Evolutionary conservation across 2,113 vertebrate genomes (phyloP).

Genomic region (Cromileptes altivelis): DNA sequence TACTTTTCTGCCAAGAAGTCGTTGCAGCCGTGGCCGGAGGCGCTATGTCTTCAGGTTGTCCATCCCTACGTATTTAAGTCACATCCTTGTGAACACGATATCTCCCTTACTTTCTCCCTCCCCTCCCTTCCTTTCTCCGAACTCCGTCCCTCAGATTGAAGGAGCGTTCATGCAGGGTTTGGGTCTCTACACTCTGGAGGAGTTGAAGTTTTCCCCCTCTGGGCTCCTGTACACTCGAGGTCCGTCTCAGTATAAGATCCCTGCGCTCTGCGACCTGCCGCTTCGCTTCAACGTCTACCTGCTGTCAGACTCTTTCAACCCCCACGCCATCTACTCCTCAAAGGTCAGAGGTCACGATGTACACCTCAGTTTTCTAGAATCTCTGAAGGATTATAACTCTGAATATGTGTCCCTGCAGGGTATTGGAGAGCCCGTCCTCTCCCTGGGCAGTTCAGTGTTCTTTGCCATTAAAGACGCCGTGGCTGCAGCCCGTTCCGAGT

Average conservation of each 20-base stretch:
- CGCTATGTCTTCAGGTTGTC: too few species aligned
- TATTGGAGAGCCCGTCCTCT: conserved; percentile 86
- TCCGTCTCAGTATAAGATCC: conserved; percentile 91
- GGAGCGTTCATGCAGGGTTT: conserved; percentile 90
- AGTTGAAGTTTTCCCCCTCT: conserved; percentile 88
- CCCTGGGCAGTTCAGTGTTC: conserved; percentile 88
- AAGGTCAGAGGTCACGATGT: conserved; percentile 81
- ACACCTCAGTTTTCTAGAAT: too few species aligned
- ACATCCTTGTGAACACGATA: too few species aligned
- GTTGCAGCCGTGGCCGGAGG: too few species aligned
- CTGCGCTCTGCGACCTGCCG: conserved; percentile 88
- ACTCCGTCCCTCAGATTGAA: conserved; percentile 83
- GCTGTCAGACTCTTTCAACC: conserved; percentile 84
- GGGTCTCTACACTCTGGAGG: conserved; percentile 90
- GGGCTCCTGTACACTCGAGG: conserved; percentile 86
- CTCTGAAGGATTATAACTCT: too few species aligned
- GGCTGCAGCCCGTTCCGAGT: conserved; percentile 79
- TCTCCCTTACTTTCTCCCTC: background rate
- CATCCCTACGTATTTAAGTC: too few species aligned
- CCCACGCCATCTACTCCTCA: conserved; percentile 90
- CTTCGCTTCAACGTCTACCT: conserved; percentile 88
- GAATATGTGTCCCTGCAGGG: conserved; percentile 75
- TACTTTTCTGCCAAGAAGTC: too few species aligned
- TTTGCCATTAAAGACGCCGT: conserved; percentile 89
- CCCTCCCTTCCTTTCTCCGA: too few species aligned